Conservation (phyloP, 2,888 invertebrate genomes). For the Oscheius onirici region DNA sequence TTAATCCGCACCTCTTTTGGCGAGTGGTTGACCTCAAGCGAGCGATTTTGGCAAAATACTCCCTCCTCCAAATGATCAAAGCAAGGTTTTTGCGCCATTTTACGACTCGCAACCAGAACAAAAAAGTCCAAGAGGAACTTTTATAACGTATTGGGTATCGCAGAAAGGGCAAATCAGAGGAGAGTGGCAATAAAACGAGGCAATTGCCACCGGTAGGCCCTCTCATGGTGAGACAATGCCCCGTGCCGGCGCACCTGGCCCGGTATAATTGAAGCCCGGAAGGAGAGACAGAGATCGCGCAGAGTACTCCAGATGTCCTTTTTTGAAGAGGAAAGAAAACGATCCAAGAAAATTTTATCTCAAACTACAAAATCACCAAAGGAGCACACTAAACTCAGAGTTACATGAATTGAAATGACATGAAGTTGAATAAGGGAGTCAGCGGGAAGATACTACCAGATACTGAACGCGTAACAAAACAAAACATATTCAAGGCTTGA, state of each 20-base stretch:
- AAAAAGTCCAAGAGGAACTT: not conserved
- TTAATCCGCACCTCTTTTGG: constrained; percentile 32
- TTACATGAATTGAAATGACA: no score
- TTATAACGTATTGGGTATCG: not conserved
- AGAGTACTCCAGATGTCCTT: not conserved
- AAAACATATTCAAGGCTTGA: no score
- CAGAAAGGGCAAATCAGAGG: constrained; percentile 20
- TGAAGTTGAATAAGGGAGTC: no score
- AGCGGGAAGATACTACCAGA: no score
- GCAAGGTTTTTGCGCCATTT: not conserved
- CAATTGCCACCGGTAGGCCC: constrained; percentile 18
- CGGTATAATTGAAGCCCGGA: constrained; percentile 21
- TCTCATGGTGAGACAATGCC: constrained; percentile 28
- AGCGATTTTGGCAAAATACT: constrained; percentile 17
- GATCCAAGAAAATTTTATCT: not conserved
- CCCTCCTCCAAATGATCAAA: not conserved
- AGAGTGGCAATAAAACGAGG: constrained; percentile 30
- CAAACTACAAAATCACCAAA: no score
- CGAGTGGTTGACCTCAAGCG: constrained; percentile 26
- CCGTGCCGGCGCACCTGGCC: constrained; percentile 28
- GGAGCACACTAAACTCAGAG: no score
- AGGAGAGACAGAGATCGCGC: not conserved
- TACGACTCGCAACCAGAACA: not conserved
- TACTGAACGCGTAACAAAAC: no score
- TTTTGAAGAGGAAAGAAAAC: not conserved